phyloP scores from a whole-genome alignment of 2,113 vertebrate genomes.

The Narcine bancroftii region DNA sequence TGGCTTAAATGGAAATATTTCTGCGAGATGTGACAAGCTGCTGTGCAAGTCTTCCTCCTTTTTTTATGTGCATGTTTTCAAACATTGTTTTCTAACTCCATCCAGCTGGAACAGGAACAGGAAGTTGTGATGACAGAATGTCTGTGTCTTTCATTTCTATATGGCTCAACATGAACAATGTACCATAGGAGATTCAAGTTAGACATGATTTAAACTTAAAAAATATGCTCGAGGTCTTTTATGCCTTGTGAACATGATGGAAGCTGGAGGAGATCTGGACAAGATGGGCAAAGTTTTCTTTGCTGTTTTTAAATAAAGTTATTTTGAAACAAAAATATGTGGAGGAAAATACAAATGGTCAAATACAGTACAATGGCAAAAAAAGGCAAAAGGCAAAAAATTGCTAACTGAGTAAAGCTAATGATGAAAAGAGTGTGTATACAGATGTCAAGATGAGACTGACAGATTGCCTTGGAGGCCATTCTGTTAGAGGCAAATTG shows the following conservation, averaged over 20 bases:
- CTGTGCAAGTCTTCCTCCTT: background rate
- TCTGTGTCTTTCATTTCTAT: constrained; percentile 13
- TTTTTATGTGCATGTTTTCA: background rate
- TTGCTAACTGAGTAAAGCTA: background rate
- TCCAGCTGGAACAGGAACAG: constrained; percentile 1
- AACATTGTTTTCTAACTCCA: background rate
- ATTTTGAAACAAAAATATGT: too few relatives aligned
- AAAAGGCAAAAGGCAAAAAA: background rate
- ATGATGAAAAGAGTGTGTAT: background rate
- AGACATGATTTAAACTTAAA: background rate
- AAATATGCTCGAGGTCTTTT: background rate
- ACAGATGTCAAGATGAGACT: background rate
- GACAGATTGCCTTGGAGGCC: background rate
- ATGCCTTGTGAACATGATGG: too few relatives aligned
- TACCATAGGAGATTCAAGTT: background rate
- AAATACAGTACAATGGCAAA: too few relatives aligned
- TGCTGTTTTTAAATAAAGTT: too few relatives aligned
- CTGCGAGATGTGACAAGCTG: background rate
- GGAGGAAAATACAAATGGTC: too few relatives aligned
- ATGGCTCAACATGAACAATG: background rate
- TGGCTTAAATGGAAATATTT: background rate
- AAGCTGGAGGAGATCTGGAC: too few relatives aligned
- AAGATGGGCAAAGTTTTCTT: too few relatives aligned
- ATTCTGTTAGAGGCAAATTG: background rate
- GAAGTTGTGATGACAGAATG: constrained; percentile 4